Base-by-base conservation (phyloP, 2,888 invertebrate species). In the Calameuta idolon region DNA sequence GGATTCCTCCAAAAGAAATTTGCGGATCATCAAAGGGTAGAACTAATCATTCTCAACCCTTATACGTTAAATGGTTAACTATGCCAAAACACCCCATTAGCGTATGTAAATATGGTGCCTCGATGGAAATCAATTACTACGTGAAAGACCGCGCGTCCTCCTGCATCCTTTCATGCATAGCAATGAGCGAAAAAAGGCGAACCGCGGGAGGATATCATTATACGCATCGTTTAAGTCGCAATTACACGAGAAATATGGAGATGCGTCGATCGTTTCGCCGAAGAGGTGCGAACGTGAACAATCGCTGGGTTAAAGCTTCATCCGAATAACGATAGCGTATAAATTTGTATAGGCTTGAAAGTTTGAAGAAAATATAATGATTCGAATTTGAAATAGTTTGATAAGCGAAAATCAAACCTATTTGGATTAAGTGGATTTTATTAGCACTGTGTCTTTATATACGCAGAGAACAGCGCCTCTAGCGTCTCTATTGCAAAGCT, bases 41-140 rank as follows among this genome's bases (percentile, higher is more conserved):
- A 74, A 73, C 79, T 80, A 79, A 80, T 79, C 79, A 74, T 77
- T 73, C 74, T 40, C 73, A 68, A 74, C 75, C 33, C 77, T 37
- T 71, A 74, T 71, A 69, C 55, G 69, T 77, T 75, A 75, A 55
- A 55, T 55, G 55, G 76, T 71, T 77, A 80, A 78, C 76, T 81
- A 71, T 69, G 75, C 73, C 69, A 80, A 79, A 77, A 79, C 81
- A 73, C 73, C 79, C 84, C 85, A 86, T 86, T 87, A 88, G 84
- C 83, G 85, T 86, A 86, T 88, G 87, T 84, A 87, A 89, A 87
- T 83, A 84, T 84, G 79, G 75, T 75, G 76, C 75, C 34, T 73
- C 82, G 81, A 85, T 83, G 81, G 83, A 84, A 87, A 89, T 88
- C 86, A 88, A 89, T 89, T 89, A 87, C 82, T 82, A 79, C 74